A percentile compares a stretch with the other conserved stretches of the same genome.
These are phyloP conservation scores for Oreortyx pictus DNA, from an alignment of 2,797 vertebrate genomes.

Conservation along the genomic window DNA sequence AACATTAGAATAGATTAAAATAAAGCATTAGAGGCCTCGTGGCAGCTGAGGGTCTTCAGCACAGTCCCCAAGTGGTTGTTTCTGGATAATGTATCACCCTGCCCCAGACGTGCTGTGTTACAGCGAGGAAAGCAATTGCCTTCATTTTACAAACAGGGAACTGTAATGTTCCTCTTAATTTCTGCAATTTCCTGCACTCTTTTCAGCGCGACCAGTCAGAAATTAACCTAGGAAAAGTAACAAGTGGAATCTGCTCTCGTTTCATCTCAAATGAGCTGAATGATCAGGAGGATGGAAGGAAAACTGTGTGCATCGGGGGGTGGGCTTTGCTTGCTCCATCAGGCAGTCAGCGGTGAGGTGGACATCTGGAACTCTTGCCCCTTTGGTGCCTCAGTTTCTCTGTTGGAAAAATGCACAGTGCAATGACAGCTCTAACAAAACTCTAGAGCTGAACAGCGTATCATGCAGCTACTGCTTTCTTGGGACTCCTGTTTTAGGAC, in stretches of 20 bases:
- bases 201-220: slow-evolving; percentile 20
- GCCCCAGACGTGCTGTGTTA: background rate
- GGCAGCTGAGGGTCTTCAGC: slow-evolving; percentile 39
- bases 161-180: background rate
- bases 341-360: background rate
- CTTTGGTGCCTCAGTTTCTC: background rate
- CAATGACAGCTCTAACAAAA: background rate
- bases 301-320: background rate
- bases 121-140: slow-evolving; percentile 20
- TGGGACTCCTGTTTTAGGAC: background rate
- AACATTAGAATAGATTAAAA: slow-evolving; percentile 54
- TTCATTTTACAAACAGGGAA: slow-evolving; percentile 13
- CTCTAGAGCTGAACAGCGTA: background rate
- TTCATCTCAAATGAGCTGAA: background rate
- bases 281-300: background rate
- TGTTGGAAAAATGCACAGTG: background rate
- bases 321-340: background rate
- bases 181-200: background rate
- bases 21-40: background rate
- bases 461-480: background rate
- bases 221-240: background rate
- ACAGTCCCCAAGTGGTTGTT: background rate
- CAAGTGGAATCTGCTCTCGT: background rate
- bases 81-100: background rate
- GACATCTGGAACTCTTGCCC: background rate